phyloP scores from a whole-genome alignment of 1,140 invertebrate species.

The Drosophila orosa region DNA sequence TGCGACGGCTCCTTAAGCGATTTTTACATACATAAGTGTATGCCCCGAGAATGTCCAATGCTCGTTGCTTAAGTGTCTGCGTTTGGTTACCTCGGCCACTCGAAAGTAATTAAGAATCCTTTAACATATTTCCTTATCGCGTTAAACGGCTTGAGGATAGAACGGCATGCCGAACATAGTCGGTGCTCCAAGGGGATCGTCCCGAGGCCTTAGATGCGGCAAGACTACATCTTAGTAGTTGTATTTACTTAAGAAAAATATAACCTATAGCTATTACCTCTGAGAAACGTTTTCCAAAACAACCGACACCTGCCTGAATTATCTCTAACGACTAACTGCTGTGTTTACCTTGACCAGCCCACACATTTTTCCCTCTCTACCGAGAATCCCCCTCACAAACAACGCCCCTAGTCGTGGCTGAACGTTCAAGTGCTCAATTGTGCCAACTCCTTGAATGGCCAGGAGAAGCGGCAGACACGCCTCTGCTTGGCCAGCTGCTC shows the following conservation, averaged over 20 bases:
- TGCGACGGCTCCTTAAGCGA: slow-evolving; percentile 27
- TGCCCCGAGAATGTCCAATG: slow-evolving; percentile 23
- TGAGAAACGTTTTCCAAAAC: not conserved
- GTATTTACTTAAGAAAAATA: not conserved
- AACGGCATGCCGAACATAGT: slow-evolving; percentile 46
- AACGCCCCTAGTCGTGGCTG: slow-evolving; percentile 59
- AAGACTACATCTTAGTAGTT: not conserved
- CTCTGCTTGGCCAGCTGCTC: slow-evolving; percentile 46
- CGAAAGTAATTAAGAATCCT: slow-evolving; percentile 82
- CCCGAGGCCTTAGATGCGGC: not conserved
- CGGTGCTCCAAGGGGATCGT: slow-evolving; percentile 16
- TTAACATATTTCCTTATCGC: slow-evolving; percentile 79
- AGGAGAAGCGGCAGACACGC: slow-evolving; percentile 19
- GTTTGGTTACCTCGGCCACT: slow-evolving; percentile 59
- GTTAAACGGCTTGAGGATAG: slow-evolving; percentile 56
- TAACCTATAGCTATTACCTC: not conserved
- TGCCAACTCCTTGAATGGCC: slow-evolving; percentile 57
- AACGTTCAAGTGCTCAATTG: slow-evolving; percentile 75
- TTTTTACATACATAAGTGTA: slow-evolving; percentile 60
- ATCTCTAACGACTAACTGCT: slow-evolving; percentile 39
- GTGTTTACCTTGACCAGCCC: slow-evolving; percentile 52
- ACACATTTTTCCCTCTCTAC: slow-evolving; percentile 29
- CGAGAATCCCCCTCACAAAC: slow-evolving; percentile 52
- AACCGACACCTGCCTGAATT: slow-evolving; percentile 35
- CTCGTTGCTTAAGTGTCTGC: slow-evolving; percentile 27